A percentile compares a stretch with the other conserved stretches of the same genome.
Evolutionary conservation across 2,113 vertebrate genomes (phyloP).

Genomic region (Sisor rabdophorus): DNA sequence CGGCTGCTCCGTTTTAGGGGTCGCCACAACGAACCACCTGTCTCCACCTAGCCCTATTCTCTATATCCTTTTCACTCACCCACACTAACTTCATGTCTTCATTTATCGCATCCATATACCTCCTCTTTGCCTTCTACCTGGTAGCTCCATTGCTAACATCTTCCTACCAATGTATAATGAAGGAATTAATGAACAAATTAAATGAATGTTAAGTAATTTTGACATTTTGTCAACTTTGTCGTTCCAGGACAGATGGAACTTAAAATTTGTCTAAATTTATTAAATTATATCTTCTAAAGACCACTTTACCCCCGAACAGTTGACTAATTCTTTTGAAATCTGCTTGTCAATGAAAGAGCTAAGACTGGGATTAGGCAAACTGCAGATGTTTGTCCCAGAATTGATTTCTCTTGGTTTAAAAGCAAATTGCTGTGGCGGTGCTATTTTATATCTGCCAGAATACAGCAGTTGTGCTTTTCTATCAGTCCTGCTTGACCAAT

Average conservation of each 20-base stretch:
- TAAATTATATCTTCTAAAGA: background rate
- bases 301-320: slow-evolving; percentile 16
- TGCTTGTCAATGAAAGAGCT: slow-evolving; percentile 7
- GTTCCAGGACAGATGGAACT: background rate
- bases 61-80: too few species aligned
- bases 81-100: too few species aligned
- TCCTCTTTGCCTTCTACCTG: too few species aligned
- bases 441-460: background rate
- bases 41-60: too few species aligned
- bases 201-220: background rate
- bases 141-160: too few species aligned
- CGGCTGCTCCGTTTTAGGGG: too few species aligned
- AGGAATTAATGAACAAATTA: too few species aligned
- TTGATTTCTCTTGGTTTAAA: slow-evolving; percentile 33
- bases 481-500: background rate
- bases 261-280: background rate
- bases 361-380: slow-evolving; percentile 34
- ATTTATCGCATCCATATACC: too few species aligned
- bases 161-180: too few species aligned
- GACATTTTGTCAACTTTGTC: background rate
- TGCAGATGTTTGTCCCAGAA: slow-evolving; percentile 29
- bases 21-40: too few species aligned
- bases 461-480: background rate
- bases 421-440: slow-evolving; percentile 10
- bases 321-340: background rate